phyloP scores from a whole-genome alignment of 1,140 invertebrate species.

The Cepaea nemoralis region DNA sequence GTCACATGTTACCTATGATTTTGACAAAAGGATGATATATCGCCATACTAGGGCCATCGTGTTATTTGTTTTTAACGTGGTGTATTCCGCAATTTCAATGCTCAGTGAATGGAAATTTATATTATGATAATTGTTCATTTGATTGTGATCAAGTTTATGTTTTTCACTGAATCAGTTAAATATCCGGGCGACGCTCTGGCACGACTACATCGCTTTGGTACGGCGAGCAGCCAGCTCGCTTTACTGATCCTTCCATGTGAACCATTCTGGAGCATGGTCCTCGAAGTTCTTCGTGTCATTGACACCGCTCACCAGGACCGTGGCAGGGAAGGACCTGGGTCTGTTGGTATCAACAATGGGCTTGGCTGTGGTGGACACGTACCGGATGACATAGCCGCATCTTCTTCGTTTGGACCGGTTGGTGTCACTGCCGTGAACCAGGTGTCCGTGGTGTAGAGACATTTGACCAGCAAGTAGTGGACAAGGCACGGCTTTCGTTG shows the following conservation, averaged over 20 bases:
- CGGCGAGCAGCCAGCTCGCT: no score
- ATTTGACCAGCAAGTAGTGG: slow-evolving; percentile 59
- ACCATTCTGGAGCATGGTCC: slow-evolving; percentile 52
- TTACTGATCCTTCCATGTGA: slow-evolving; percentile 45
- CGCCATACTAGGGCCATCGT: no score
- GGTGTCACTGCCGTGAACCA: slow-evolving; percentile 58
- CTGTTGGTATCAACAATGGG: slow-evolving; percentile 54
- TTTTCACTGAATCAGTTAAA: no score
- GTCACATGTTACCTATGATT: no score
- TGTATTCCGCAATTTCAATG: no score
- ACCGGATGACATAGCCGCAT: slow-evolving; percentile 62
- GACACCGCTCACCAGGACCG: slow-evolving; percentile 51
- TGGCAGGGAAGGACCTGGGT: slow-evolving; percentile 54
- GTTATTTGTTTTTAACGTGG: no score
- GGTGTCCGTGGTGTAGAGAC: slow-evolving; percentile 57
- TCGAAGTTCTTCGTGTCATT: slow-evolving; percentile 52
- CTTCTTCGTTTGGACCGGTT: slow-evolving; percentile 52
- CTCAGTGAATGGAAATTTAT: no score
- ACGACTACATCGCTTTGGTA: no score
- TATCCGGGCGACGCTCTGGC: no score
- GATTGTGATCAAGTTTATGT: no score
- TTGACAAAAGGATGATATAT: no score
- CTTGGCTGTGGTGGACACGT: slow-evolving; percentile 50
- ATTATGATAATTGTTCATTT: no score
- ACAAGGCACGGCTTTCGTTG: slow-evolving; percentile 46